A percentile compares a stretch with the other conserved stretches of the same genome.
phyloP scores from a whole-genome alignment of 2,888 invertebrate species.

The Cosmorhoe ocellata region DNA sequence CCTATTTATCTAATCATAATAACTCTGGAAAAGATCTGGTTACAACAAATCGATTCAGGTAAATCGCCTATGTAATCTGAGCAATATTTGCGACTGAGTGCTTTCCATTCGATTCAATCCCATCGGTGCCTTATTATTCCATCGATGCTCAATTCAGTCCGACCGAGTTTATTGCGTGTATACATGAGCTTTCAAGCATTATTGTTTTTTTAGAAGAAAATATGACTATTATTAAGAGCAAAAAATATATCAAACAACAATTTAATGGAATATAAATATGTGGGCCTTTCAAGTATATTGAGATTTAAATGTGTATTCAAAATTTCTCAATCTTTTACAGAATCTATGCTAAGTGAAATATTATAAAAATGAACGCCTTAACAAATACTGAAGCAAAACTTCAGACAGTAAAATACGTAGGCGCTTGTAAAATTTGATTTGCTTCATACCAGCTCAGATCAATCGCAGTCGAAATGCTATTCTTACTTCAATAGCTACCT shows the following conservation, averaged over 20 bases:
- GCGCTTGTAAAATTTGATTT: conserved; percentile 3
- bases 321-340: no score
- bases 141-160: conserved; percentile 1
- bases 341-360: no score
- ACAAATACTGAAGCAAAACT: background rate
- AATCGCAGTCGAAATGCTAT: background rate
- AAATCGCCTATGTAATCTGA: conserved; percentile 25
- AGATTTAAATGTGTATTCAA: no score
- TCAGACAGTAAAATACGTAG: conserved; percentile 8
- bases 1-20: conserved; percentile 2
- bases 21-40: conserved; percentile 7
- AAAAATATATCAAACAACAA: no score
- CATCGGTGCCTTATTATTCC: conserved; percentile 5
- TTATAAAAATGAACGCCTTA: background rate
- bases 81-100: conserved; percentile 28
- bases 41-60: conserved; percentile 19
- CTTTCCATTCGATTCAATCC: conserved; percentile 23
- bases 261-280: no score
- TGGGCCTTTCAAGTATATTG: no score
- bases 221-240: background rate
- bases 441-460: conserved; percentile 5
- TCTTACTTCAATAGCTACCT: conserved; percentile 9
- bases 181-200: conserved; percentile 2
- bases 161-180: conserved; percentile 3
- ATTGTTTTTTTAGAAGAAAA: background rate